phyloP scores from a whole-genome alignment of 2,797 vertebrate species.

The Enteromius anoplus region DNA sequence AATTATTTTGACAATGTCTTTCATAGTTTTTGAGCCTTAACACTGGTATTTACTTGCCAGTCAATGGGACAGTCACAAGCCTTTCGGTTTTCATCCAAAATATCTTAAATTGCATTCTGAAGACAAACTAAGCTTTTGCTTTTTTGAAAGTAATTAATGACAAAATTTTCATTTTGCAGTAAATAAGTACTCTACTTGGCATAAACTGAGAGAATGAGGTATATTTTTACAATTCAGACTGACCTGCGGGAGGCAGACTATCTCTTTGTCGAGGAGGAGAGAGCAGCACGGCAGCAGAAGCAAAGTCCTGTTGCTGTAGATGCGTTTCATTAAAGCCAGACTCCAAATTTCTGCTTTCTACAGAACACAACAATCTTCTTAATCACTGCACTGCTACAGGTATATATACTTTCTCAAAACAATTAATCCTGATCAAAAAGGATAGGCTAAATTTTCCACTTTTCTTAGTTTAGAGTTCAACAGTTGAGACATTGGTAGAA shows the following conservation, averaged over 20 bases:
- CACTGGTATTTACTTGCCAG: too few species aligned
- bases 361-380: neutral
- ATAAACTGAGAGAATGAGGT: neutral
- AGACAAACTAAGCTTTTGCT: too few species aligned
- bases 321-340: slow-evolving; percentile 40
- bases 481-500: too few species aligned
- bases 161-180: too few species aligned
- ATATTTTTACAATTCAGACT: slow-evolving; percentile 4
- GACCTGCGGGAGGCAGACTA: slow-evolving; percentile 68
- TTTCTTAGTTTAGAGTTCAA: too few species aligned
- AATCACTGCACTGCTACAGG: neutral
- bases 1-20: too few species aligned
- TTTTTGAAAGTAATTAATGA: too few species aligned
- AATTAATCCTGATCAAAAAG: neutral
- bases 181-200: neutral
- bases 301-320: slow-evolving; percentile 49
- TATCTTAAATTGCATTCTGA: too few species aligned
- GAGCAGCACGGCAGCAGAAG: slow-evolving; percentile 80
- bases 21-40: too few species aligned
- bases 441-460: too few species aligned
- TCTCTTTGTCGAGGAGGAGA: slow-evolving; percentile 86
- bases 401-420: neutral
- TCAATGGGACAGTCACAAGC: too few species aligned
- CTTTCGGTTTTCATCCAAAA: too few species aligned
- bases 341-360: slow-evolving; percentile 47